Percentiles rank a stretch among this genome's conserved stretches.
These are phyloP conservation scores for Lota lota DNA, from an alignment of 2,113 vertebrate genomes.

Conservation along the genomic window DNA sequence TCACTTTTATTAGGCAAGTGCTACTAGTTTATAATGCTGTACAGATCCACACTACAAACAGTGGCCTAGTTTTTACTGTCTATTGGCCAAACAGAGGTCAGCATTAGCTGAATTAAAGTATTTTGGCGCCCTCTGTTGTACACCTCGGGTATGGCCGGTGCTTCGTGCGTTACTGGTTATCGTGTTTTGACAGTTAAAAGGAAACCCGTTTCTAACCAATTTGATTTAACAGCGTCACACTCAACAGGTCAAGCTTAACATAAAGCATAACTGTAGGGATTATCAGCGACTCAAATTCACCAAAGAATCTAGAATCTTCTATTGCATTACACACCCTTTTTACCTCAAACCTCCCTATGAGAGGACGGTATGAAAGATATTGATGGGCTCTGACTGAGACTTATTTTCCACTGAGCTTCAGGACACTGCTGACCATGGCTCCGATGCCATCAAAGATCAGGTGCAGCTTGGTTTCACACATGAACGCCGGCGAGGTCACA, in stretches of 20 bases:
- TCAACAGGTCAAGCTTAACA: background rate
- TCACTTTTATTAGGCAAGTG: background rate
- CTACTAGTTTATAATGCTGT: no score
- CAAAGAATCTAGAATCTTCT: background rate
- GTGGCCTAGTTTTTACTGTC: no score
- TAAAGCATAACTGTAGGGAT: background rate
- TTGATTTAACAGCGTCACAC: background rate
- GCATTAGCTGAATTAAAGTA: no score
- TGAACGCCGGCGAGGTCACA: constrained; percentile 85
- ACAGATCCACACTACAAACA: no score
- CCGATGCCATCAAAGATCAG: constrained; percentile 84
- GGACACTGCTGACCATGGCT: constrained; percentile 78
- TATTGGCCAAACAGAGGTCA: background rate
- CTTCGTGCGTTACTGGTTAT: background rate
- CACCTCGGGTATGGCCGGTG: background rate
- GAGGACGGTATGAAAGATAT: background rate
- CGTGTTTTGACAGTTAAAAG: background rate
- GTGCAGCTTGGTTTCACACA: constrained; percentile 82
- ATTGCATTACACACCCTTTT: no score
- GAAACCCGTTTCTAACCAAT: background rate
- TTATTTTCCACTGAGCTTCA: constrained; percentile 77
- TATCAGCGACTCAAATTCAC: background rate
- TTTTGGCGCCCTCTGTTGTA: constrained; percentile 35
- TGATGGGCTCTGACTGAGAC: background rate
- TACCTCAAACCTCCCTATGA: background rate